These are phyloP conservation scores for Eleginops maclovinus DNA, from an alignment of 2,113 vertebrate genomes.

Conservation along the genomic window DNA sequence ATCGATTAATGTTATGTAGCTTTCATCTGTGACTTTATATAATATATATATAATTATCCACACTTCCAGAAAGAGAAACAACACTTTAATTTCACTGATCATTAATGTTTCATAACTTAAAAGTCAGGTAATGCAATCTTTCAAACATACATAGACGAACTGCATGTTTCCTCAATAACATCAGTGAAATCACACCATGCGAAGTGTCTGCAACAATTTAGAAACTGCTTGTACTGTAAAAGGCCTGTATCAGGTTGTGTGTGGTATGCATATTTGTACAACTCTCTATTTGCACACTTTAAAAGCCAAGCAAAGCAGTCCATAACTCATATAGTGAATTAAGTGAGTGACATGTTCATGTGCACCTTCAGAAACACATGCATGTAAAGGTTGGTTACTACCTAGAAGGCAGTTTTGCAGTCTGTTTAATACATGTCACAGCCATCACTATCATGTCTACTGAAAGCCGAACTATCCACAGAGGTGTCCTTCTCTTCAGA, in stretches of 20 bases:
- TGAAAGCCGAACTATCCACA: no score
- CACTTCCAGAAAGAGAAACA: neutral
- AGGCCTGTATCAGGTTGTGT: neutral
- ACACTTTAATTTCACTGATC: slow-evolving; percentile 22
- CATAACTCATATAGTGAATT: neutral
- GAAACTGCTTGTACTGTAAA: neutral
- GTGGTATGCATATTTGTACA: neutral
- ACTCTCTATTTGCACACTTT: neutral
- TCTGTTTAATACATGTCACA: neutral
- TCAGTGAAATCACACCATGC: slow-evolving; percentile 52
- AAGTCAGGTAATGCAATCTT: slow-evolving; percentile 17
- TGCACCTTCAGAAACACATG: neutral
- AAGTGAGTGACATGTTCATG: neutral
- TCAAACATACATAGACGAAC: slow-evolving; percentile 11
- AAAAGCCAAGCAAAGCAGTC: neutral
- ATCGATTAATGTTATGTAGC: no score
- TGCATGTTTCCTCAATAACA: neutral
- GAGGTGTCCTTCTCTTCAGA: no score
- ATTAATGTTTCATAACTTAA: slow-evolving; percentile 25
- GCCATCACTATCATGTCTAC: neutral
- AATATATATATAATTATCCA: no score
- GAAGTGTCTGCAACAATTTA: slow-evolving; percentile 21
- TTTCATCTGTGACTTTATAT: no score
- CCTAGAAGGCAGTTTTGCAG: no score
- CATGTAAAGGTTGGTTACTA: neutral